These are phyloP conservation scores for Percopsis omiscomaycus DNA, from an alignment of 2,797 vertebrate species.

Conservation along the genomic window DNA sequence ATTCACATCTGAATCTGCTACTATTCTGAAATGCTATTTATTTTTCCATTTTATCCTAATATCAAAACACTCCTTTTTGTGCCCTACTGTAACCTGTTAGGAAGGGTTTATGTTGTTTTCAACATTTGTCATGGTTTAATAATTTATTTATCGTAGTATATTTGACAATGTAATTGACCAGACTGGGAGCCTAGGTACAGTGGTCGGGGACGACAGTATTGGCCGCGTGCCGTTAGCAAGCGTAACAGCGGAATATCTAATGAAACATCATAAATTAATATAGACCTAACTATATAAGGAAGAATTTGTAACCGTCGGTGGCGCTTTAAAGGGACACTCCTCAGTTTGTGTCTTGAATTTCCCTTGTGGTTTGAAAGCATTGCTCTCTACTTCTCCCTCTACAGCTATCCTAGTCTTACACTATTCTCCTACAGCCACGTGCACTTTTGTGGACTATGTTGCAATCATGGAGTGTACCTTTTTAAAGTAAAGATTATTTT, in stretches of 20 bases:
- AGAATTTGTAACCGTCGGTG: neutral
- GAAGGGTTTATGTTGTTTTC: conserved; percentile 43
- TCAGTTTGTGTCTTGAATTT: no score
- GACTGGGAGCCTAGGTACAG: conserved; percentile 2
- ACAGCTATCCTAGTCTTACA: no score
- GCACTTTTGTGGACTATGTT: no score
- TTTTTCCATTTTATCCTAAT: conserved; percentile 39
- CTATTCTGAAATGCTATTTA: conserved; percentile 45
- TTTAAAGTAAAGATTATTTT: neutral
- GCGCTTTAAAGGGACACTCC: neutral
- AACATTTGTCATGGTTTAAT: conserved; percentile 46
- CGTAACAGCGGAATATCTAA: neutral
- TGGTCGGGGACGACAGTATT: neutral
- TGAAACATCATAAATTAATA: neutral
- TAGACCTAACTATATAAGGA: neutral
- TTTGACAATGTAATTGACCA: conserved; percentile 61
- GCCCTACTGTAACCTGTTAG: conserved; percentile 19
- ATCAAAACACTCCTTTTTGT: conserved; percentile 42
- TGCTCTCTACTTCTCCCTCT: no score
- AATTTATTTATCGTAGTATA: conserved; percentile 66
- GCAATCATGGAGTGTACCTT: conserved; percentile 6
- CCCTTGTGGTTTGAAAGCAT: no score
- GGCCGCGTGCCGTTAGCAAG: neutral
- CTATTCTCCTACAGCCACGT: no score
- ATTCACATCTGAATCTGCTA: conserved; percentile 33